Percentiles rank a stretch among this genome's conserved stretches.
Evolutionary conservation across 2,888 invertebrate species (phyloP).

Genomic region (Pseudoips prasinana): DNA sequence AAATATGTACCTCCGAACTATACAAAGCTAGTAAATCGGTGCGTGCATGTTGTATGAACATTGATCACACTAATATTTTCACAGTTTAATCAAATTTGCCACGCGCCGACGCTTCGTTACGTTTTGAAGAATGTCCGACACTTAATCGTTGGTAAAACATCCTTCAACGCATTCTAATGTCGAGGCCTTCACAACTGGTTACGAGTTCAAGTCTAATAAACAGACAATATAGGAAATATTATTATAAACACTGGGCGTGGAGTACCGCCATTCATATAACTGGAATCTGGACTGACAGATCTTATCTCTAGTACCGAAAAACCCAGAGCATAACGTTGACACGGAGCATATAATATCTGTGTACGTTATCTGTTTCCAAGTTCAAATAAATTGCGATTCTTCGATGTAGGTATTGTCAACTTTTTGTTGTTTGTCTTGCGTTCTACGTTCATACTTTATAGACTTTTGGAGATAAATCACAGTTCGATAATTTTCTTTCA

Average conservation of each 20-base stretch:
- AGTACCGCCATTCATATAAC: slow-evolving; percentile 25
- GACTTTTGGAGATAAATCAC: too few species aligned
- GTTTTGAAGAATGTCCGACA: slow-evolving; percentile 22
- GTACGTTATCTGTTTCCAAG: too few species aligned
- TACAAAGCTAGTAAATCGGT: slow-evolving; percentile 33
- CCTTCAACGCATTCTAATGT: slow-evolving; percentile 28
- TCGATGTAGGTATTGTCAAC: too few species aligned
- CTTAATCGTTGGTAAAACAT: slow-evolving; percentile 27
- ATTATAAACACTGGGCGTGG: slow-evolving; percentile 4
- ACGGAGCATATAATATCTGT: too few species aligned
- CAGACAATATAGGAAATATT: slow-evolving; percentile 21
- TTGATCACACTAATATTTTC: slow-evolving; percentile 65
- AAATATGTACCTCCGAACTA: slow-evolving; percentile 3
- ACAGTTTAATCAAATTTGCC: slow-evolving; percentile 69
- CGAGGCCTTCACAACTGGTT: slow-evolving; percentile 24
- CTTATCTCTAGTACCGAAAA: slow-evolving; percentile 13
- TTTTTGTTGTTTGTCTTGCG: too few species aligned
- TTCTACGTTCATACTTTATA: too few species aligned
- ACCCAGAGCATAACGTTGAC: slow-evolving; percentile 5
- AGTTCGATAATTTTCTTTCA: too few species aligned
- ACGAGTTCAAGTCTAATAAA: slow-evolving; percentile 22
- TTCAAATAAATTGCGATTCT: too few species aligned
- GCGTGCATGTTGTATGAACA: slow-evolving; percentile 35
- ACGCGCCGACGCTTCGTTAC: slow-evolving; percentile 45
- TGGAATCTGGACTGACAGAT: slow-evolving; percentile 19